Conservation (phyloP, 2,888 invertebrate genomes). For the Stegana nigrithorax region DNA sequence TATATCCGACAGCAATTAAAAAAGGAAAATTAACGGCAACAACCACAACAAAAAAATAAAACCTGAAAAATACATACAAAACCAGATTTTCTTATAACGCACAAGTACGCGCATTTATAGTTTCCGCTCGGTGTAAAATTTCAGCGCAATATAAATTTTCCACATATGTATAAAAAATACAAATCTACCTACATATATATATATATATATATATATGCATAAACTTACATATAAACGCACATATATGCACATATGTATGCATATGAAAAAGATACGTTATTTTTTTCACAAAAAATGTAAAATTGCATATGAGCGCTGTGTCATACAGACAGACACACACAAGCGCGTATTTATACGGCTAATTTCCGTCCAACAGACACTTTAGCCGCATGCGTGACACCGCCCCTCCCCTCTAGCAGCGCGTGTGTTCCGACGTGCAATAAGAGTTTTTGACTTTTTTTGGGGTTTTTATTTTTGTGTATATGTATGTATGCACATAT, state of each 20-base stretch:
- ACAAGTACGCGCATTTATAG: not conserved
- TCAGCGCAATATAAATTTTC: no score
- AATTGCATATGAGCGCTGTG: not conserved
- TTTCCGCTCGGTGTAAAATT: constrained; percentile 2
- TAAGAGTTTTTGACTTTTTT: no score
- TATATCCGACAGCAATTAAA: constrained; percentile 18
- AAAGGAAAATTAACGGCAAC: constrained; percentile 42
- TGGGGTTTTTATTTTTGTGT: no score
- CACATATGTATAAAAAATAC: no score
- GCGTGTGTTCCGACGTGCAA: not conserved
- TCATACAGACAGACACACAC: not conserved
- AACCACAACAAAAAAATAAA: constrained; percentile 27
- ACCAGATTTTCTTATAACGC: not conserved
- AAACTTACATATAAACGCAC: no score
- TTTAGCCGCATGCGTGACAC: not conserved
- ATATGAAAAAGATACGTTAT: not conserved
- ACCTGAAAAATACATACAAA: no score
- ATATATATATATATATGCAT: no score
- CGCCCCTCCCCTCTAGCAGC: not conserved
- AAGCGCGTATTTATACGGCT: not conserved
- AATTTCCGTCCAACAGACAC: not conserved
- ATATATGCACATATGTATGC: no score
- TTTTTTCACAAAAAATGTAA: not conserved
- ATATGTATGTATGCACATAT: not conserved
- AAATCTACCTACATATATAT: no score